Evolutionary conservation across 2,113 vertebrate genomes (phyloP), one percentile per base, ranked within the genome.

Genomic region (Terrapene triunguis): DNA sequence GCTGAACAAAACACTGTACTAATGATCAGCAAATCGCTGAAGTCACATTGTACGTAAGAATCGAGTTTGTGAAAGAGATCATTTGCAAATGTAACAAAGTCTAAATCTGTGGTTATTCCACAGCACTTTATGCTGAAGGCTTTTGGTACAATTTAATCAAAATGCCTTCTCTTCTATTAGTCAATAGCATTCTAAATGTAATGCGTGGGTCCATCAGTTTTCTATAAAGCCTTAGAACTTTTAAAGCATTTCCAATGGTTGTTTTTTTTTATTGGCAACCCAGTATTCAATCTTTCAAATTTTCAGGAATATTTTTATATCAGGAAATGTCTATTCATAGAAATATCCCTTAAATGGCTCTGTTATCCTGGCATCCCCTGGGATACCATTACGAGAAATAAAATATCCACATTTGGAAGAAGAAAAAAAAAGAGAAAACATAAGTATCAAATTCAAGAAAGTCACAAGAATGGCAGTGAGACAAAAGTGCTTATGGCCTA

Each of bases 131-230:
- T 94, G 93, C 90, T 95, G 93, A 94, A 95, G 95, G 82, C 94
- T 87, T 92, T 92, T 84, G 87, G 84, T 93, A 50, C 92, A 95
- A 95, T 95, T 96, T 93, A 94, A 94, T 90, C 90, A 94, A 96
- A 95, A 92, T 72, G 51, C 21, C 5, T 0, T 80, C 84, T 96
- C 94, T 96, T 93, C 54, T 90, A 38, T 89, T 95, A 93, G 92
- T 95, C 88, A 96, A 48, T 80, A 93, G 32, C 54, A 24, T 90
- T 95, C 89, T 69, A 51, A 90, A 90, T 0, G 44, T 78, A 44
- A 3, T 86, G 80, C 92, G 85, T 51, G 95, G 89, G 93, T 89
- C 94, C 62, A 57, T 11, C 2, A 0, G 0, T 72, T 82, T 86
- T 48, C 82, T 84, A 0, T 48, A 88, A 48, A 91, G 92, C 32